These are phyloP conservation scores for Eudasyphora cyanicolor DNA, from an alignment of 2,888 invertebrate species.

Conservation along the genomic window DNA sequence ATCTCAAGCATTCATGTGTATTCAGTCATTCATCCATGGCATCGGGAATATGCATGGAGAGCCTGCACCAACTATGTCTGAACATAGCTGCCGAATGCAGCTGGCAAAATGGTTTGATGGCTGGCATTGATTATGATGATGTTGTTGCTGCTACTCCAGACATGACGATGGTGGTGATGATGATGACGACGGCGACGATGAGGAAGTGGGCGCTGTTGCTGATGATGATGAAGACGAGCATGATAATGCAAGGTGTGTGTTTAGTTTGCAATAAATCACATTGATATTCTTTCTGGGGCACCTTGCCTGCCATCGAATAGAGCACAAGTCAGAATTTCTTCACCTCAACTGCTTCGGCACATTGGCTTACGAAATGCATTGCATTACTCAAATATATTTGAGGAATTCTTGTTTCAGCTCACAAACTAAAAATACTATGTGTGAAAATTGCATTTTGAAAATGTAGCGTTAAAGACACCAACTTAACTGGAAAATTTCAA, in stretches of 20 bases:
- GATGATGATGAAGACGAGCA: neutral
- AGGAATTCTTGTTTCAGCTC: too few species aligned
- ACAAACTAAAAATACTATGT: too few species aligned
- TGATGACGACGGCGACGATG: neutral
- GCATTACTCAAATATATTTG: too few species aligned
- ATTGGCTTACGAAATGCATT: neutral
- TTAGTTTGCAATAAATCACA: slow-evolving; percentile 41
- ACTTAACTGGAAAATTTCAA: too few species aligned
- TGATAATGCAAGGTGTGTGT: neutral
- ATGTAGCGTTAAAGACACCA: too few species aligned
- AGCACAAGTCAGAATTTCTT: neutral
- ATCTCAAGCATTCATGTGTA: neutral
- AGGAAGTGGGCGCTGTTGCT: neutral
- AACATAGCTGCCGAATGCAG: too few species aligned
- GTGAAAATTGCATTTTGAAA: too few species aligned
- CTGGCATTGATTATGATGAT: neutral
- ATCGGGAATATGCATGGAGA: too few species aligned
- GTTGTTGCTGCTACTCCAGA: neutral
- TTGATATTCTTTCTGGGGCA: neutral
- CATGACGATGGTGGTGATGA: neutral
- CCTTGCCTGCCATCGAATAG: neutral
- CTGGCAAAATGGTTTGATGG: neutral
- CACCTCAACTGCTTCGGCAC: neutral
- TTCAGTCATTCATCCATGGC: neutral
- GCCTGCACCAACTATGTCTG: too few species aligned